phyloP scores from a whole-genome alignment of 2,797 vertebrate species.

The Leucoraja ocellata region DNA sequence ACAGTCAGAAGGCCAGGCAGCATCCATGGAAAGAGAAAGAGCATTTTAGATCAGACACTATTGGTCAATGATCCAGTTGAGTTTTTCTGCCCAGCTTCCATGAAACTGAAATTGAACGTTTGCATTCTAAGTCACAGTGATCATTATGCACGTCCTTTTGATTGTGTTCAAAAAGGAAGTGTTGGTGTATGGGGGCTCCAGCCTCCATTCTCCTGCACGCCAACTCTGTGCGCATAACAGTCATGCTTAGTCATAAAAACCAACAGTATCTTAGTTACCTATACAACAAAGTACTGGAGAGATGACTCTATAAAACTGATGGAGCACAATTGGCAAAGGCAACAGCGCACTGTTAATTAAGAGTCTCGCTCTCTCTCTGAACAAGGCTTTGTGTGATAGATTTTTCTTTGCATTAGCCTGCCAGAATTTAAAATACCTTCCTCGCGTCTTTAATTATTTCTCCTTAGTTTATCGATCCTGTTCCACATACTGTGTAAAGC shows the following conservation, averaged over 20 bases:
- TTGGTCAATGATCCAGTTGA: background rate
- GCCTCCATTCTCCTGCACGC: background rate
- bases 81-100: background rate
- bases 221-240: background rate
- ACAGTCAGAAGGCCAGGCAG: too few relatives aligned
- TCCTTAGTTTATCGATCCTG: conserved; percentile 16
- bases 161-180: background rate
- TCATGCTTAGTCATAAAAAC: background rate
- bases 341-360: conserved; percentile 2
- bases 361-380: background rate
- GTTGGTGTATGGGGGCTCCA: background rate
- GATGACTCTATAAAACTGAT: conserved; percentile 18
- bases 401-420: conserved; percentile 18
- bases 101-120: background rate
- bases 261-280: background rate
- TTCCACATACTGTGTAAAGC: conserved; percentile 24
- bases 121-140: background rate
- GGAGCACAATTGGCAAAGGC: background rate
- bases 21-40: too few relatives aligned
- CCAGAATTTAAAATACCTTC: conserved; percentile 30
- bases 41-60: too few relatives aligned
- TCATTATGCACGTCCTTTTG: background rate
- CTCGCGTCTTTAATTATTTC: conserved; percentile 16
- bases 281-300: background rate
- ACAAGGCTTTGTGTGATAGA: conserved; percentile 31